phyloP scores from a whole-genome alignment of 1,140 invertebrate genomes.

The Octopus bimaculoides region DNA sequence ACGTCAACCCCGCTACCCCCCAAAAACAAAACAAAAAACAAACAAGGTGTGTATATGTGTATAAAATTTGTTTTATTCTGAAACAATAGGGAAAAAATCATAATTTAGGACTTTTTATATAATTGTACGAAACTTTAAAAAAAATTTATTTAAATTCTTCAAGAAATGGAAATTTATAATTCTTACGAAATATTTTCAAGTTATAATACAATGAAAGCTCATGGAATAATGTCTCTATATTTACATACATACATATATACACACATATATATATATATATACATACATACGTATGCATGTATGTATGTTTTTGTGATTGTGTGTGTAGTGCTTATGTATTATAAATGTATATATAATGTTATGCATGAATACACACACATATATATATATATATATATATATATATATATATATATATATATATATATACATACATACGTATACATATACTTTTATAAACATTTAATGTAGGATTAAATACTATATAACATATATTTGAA shows the following conservation, averaged over 20 bases:
- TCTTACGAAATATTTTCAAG: no score
- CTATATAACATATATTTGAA: neutral
- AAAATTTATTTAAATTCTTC: no score
- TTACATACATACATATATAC: neutral
- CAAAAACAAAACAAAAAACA: no score
- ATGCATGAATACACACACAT: neutral
- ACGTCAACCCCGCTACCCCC: no score
- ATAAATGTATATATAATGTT: neutral
- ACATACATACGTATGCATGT: neutral
- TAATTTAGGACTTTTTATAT: no score
- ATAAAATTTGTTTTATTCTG: no score
- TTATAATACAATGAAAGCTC: no score
- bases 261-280: neutral
- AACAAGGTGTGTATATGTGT: no score
- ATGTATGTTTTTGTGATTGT: neutral
- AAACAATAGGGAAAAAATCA: no score
- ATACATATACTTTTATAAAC: neutral
- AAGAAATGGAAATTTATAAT: no score
- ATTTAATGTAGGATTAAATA: neutral
- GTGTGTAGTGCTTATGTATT: neutral
- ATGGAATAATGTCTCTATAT: neutral
- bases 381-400: constrained; percentile 4
- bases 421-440: neutral
- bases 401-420: constrained; percentile 4
- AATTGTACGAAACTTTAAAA: no score